Evolutionary conservation across 2,888 invertebrate species (phyloP).

Genomic region (Caenorhabditis macrosperma): DNA sequence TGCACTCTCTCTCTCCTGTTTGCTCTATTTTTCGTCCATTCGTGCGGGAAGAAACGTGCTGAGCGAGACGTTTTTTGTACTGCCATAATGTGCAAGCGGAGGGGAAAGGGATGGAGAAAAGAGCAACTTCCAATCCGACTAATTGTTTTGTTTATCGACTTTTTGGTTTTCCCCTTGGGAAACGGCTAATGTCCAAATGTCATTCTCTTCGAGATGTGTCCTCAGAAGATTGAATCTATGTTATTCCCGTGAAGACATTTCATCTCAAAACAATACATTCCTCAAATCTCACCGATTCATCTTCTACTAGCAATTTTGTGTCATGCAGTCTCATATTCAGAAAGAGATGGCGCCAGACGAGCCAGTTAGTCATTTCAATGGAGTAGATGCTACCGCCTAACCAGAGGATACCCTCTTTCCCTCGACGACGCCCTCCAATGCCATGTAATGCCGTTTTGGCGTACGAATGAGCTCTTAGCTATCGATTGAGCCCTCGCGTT

Average conservation of each 20-base stretch:
- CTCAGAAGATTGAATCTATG: too few relatives aligned
- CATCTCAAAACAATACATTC: too few relatives aligned
- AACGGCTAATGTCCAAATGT: background rate
- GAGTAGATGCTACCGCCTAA: conserved; percentile 7
- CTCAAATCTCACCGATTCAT: too few relatives aligned
- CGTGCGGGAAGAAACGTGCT: conserved; percentile 28
- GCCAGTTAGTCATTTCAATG: conserved; percentile 42
- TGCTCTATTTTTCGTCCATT: conserved; percentile 23
- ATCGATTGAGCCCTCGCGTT: conserved; percentile 39
- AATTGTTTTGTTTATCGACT: conserved; percentile 34
- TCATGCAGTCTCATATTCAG: conserved; percentile 8
- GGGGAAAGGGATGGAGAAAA: background rate
- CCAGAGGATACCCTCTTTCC: conserved; percentile 18
- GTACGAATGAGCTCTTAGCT: conserved; percentile 54
- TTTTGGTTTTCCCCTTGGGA: background rate
- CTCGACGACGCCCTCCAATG: conserved; percentile 27
- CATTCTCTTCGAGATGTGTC: background rate
- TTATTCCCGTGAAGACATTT: too few relatives aligned
- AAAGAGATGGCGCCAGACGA: conserved; percentile 23
- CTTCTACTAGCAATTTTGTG: too few relatives aligned
- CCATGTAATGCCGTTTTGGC: conserved; percentile 37
- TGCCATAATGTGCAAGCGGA: background rate
- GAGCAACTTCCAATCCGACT: conserved; percentile 25
- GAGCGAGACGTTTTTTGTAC: conserved; percentile 9
- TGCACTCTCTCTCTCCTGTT: conserved; percentile 40